These are phyloP conservation scores for Lepidochitona cinerea DNA, from an alignment of 2,888 invertebrate genomes.

Conservation along the genomic window DNA sequence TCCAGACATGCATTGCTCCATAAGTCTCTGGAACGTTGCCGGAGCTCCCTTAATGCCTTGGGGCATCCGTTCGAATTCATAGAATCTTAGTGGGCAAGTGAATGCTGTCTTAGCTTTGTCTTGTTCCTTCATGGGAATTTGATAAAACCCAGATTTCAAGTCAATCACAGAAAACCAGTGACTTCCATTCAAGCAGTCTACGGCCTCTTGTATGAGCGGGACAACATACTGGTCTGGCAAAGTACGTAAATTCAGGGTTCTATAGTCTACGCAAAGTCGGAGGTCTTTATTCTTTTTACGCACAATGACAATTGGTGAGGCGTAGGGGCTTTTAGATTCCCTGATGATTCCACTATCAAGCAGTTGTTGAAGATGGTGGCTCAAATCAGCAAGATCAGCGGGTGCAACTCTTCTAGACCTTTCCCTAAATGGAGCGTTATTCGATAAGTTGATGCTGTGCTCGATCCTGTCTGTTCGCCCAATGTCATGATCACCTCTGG, in stretches of 20 bases:
- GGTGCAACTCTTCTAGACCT: not conserved
- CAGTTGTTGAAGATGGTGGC: not conserved
- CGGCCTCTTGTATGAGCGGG: not conserved
- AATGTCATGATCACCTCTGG: not conserved
- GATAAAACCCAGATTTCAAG: too few relatives aligned
- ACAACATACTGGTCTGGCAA: not conserved
- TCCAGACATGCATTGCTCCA: conserved; percentile 3
- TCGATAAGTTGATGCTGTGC: not conserved
- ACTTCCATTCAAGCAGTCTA: conserved; percentile 10
- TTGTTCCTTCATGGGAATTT: not conserved
- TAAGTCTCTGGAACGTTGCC: conserved; percentile 9
- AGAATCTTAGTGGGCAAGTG: conserved; percentile 5
- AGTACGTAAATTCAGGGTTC: conserved; percentile 1
- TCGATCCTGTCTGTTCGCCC: not conserved
- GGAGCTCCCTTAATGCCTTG: conserved; percentile 10
- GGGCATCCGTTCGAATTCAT: conserved; percentile 1
- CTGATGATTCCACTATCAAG: not conserved
- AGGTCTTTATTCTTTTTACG: not conserved
- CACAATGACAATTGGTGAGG: conserved; percentile 5
- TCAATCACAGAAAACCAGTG: too few relatives aligned
- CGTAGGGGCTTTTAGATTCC: not conserved
- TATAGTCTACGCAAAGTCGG: not conserved
- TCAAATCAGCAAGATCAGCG: not conserved
- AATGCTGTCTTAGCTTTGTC: conserved; percentile 9
- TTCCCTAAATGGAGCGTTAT: not conserved